These are phyloP conservation scores for Protobothrops flavoviridis DNA, from an alignment of 2,113 vertebrate species.

Conservation along the genomic window DNA sequence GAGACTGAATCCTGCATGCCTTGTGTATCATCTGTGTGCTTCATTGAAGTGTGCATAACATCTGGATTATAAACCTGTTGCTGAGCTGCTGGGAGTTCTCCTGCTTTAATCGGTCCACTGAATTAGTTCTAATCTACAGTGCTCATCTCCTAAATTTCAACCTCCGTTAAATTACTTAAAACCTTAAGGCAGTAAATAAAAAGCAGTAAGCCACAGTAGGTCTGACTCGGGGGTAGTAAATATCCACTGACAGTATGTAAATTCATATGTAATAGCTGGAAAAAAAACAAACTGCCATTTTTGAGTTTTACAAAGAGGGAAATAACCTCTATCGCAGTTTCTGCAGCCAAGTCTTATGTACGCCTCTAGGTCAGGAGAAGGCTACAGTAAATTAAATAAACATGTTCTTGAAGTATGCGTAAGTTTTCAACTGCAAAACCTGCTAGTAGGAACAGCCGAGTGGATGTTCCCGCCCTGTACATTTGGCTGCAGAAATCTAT, in stretches of 20 bases:
- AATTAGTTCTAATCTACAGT: not conserved
- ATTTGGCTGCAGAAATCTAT: not conserved
- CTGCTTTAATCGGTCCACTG: not conserved
- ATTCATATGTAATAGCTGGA: not conserved
- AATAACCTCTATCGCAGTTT: not conserved
- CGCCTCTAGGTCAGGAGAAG: not conserved
- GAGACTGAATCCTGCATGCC: not conserved
- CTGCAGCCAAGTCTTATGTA: not conserved
- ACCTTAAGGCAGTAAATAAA: not conserved
- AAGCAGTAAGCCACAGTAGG: not conserved
- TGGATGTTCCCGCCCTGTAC: not conserved
- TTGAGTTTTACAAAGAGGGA: not conserved
- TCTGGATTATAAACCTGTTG: not conserved
- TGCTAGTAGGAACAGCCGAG: not conserved
- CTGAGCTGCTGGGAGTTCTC: not conserved
- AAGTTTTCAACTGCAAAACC: not conserved
- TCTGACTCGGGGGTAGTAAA: too few relatives aligned
- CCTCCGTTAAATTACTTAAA: not conserved
- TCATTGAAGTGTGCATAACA: not conserved
- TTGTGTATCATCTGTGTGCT: not conserved
- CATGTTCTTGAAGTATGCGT: not conserved
- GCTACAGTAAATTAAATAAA: not conserved
- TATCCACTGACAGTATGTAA: not conserved
- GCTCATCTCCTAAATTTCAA: not conserved
- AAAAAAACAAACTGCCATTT: not conserved